Percentiles rank a stretch among this genome's conserved stretches.
Evolutionary conservation across 2,113 vertebrate genomes (phyloP).

Genomic region (Anolis sagrei): DNA sequence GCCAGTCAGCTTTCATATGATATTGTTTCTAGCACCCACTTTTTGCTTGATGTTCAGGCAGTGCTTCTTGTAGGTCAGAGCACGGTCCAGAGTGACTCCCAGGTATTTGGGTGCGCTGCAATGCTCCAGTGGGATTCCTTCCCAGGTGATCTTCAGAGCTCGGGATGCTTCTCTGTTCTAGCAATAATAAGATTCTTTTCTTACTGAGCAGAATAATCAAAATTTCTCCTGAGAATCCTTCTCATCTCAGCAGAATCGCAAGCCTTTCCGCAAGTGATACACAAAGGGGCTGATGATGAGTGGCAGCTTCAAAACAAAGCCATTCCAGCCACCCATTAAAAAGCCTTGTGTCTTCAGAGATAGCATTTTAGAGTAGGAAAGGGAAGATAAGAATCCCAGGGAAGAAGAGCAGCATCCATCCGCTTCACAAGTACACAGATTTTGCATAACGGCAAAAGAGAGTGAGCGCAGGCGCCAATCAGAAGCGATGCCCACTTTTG

Average conservation of each 20-base stretch:
- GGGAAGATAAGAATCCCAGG: not conserved
- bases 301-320: not conserved
- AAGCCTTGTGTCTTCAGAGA: constrained; percentile 18
- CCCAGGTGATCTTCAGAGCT: too few species aligned
- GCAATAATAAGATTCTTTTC: not conserved
- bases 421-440: not conserved
- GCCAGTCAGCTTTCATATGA: too few species aligned
- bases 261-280: not conserved
- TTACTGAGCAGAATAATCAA: not conserved
- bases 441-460: not conserved
- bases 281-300: not conserved
- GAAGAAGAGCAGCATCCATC: not conserved
- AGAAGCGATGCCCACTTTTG: not conserved
- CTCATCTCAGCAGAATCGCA: not conserved
- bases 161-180: too few species aligned
- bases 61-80: too few species aligned
- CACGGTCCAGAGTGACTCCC: too few species aligned
- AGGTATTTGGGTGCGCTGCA: too few species aligned
- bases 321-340: not conserved
- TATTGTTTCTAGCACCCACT: too few species aligned
- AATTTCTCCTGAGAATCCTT: not conserved
- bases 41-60: too few species aligned
- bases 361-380: not conserved
- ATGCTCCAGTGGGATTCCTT: too few species aligned
- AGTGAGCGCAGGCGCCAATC: not conserved